Evolutionary conservation across 2,888 invertebrate genomes (phyloP), one percentile per base, ranked within the genome.

Genomic region (Protodeltote pygarga): DNA sequence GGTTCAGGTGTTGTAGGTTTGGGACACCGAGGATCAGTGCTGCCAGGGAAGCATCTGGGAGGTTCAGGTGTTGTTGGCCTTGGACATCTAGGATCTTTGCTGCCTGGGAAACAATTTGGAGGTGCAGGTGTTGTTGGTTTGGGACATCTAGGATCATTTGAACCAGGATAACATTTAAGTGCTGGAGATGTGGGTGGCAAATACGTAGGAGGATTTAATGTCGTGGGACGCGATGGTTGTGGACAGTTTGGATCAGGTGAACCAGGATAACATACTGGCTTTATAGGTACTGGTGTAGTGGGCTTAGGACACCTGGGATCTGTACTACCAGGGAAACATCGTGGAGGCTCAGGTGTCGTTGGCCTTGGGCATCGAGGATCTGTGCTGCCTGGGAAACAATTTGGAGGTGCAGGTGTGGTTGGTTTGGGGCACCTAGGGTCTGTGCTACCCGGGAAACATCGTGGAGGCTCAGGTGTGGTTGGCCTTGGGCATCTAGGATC

Each of bases 281-380:
- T 44, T 3, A 76, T 74, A 6, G 62, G 45, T 0, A 2, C 47
- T 5, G 60, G 42, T 0, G 61, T 63, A 0, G 64, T 49, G 0
- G 54, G 54, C 13, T 49, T 34, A 0, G 68, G 68, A 20, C 68
- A 68, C 1, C 63, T 38, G 0, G 57, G 47, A 8, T 71, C 70
- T 1, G 53, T 47, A 3, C 44, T 55, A 0, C 70, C 67, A 0
- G 65, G 67, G 32, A 14, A 70, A 11, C 70, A 70, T 0, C 28
- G 21, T 0, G 61, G 69, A 0, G 60, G 42, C 0, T 31, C 54
- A 10, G 61, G 55, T 3, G 65, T 65, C 0, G 65, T 66, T 15
- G 75, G 75, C 60, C 70, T 71, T n/a, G 83, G 85, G 32, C 87
- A 87, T 1, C 74, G 53, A 0, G 83, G 81, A 65, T 89, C 76